Conservation (phyloP, 2,113 vertebrate genomes). For the Oryzias javanicus region DNA sequence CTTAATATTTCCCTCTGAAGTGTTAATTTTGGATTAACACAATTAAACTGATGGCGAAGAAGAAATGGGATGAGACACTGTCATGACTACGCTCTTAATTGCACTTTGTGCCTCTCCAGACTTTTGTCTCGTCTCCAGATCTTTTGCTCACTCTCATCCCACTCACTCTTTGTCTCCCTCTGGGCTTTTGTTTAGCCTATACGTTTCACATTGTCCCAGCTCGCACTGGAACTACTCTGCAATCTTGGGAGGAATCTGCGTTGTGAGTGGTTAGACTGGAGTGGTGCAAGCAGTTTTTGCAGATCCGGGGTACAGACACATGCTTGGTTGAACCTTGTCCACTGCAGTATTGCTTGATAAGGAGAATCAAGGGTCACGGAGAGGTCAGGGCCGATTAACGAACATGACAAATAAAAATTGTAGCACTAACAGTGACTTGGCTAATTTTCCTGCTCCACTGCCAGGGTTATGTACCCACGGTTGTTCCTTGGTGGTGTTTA, state of each 20-base stretch:
- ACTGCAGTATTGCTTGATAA: conserved; percentile 15
- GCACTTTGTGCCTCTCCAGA: conserved; percentile 37
- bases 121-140: conserved; percentile 56
- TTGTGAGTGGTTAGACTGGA: conserved; percentile 27
- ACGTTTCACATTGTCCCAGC: conserved; percentile 51
- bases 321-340: conserved; percentile 28
- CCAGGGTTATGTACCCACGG: conserved; percentile 25
- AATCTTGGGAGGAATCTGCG: conserved; percentile 15
- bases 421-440: too few species aligned
- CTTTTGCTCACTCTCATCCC: conserved; percentile 37
- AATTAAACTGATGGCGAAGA: conserved; percentile 7
- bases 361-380: conserved; percentile 21
- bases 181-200: conserved; percentile 52
- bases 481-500: conserved; percentile 60
- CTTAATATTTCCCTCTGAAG: conserved; percentile 14
- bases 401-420: not conserved
- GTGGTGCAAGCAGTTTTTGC: conserved; percentile 15
- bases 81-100: conserved; percentile 53
- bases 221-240: conserved; percentile 18
- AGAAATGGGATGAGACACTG: conserved; percentile 19
- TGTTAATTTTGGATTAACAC: conserved; percentile 29
- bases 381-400: conserved; percentile 16
- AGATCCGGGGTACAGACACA: conserved; percentile 16
- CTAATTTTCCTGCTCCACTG: not conserved
- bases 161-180: conserved; percentile 52